Conservation (phyloP, 1,140 invertebrate genomes). For the Diachasma alloeum region DNA sequence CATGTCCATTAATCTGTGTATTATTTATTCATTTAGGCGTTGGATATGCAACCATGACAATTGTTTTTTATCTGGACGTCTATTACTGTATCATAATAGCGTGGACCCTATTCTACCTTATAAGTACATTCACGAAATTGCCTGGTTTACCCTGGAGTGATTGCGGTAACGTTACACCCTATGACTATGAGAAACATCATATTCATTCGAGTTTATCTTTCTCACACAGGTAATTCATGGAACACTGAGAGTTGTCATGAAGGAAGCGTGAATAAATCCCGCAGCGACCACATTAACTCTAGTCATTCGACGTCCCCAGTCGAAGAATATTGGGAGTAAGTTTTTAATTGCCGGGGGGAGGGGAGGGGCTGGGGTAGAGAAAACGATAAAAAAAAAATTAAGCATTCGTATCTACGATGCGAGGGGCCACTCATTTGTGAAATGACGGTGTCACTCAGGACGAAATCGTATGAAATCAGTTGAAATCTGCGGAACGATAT, state of each 20-base stretch:
- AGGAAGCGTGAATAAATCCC: background rate
- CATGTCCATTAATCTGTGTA: constrained; percentile 17
- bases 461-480: too few species aligned
- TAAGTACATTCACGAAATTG: constrained; percentile 64
- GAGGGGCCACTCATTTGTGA: too few species aligned
- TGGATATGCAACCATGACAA: constrained; percentile 75
- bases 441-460: too few species aligned
- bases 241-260: constrained; percentile 64
- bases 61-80: constrained; percentile 73
- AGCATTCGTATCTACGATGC: too few species aligned
- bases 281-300: background rate
- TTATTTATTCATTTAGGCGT: constrained; percentile 71
- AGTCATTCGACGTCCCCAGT: constrained; percentile 63
- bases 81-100: constrained; percentile 74
- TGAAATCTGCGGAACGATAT: too few species aligned
- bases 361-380: too few species aligned
- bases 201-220: constrained; percentile 35
- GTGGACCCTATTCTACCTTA: constrained; percentile 72
- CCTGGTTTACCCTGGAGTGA: constrained; percentile 68
- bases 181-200: background rate
- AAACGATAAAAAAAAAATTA: too few species aligned
- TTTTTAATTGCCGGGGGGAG: background rate
- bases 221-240: constrained; percentile 66
- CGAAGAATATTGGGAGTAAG: constrained; percentile 75
- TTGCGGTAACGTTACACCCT: constrained; percentile 58